A percentile compares a stretch with the other conserved stretches of the same genome.
These are phyloP conservation scores for Spea bombifrons DNA, from an alignment of 2,113 vertebrate species.

Conservation along the genomic window DNA sequence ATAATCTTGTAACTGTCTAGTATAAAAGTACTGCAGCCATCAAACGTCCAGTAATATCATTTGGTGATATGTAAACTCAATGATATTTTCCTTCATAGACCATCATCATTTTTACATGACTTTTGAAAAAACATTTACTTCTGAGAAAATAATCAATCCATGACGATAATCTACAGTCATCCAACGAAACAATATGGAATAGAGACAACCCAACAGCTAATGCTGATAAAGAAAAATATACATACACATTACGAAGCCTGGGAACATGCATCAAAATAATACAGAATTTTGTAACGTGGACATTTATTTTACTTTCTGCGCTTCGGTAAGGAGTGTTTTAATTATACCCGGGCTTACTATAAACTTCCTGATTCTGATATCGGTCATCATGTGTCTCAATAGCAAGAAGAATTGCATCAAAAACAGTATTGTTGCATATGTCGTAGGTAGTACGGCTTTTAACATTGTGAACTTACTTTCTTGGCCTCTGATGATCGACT, in stretches of 20 bases:
- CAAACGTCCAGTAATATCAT: background rate
- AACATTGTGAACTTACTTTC: conserved; percentile 40
- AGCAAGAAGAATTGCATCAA: conserved; percentile 43
- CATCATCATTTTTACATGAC: too few relatives aligned
- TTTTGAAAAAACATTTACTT: background rate
- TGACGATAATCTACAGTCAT: too few relatives aligned
- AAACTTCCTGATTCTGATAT: conserved; percentile 33
- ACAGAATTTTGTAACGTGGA: conserved; percentile 22
- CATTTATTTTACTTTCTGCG: conserved; percentile 40
- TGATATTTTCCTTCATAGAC: background rate
- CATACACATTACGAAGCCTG: background rate
- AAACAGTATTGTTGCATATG: conserved; percentile 44
- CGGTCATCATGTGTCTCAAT: conserved; percentile 24
- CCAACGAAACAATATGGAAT: too few relatives aligned
- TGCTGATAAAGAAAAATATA: background rate
- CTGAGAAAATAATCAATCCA: conserved; percentile 53
- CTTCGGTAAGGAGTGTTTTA: conserved; percentile 30
- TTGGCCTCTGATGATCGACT: conserved; percentile 48
- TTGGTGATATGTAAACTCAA: background rate
- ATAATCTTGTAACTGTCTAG: conserved; percentile 1
- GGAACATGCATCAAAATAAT: conserved; percentile 19
- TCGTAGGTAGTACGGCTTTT: conserved; percentile 40
- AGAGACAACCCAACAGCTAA: too few relatives aligned
- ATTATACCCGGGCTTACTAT: conserved; percentile 31
- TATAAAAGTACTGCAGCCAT: conserved; percentile 23